These are phyloP conservation scores for Yponomeuta plumbellus DNA, from an alignment of 2,888 invertebrate species.

Conservation along the genomic window DNA sequence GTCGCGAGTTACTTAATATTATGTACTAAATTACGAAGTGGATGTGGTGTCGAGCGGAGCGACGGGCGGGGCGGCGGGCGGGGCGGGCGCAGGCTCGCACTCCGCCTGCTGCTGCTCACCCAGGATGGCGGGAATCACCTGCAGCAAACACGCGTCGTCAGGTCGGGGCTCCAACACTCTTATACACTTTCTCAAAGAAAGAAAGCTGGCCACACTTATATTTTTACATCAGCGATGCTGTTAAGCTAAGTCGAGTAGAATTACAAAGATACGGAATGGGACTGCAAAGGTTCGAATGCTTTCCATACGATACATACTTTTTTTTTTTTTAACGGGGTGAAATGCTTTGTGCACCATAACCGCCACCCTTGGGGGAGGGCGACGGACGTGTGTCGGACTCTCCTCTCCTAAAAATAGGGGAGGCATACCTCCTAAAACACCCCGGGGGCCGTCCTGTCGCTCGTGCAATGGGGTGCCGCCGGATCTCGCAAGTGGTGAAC, in stretches of 20 bases:
- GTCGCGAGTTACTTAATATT: slow-evolving; percentile 16
- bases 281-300: no score
- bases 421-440: no score
- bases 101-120: slow-evolving; percentile 32
- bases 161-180: not conserved
- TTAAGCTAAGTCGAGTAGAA: slow-evolving; percentile 27
- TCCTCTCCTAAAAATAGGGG: no score
- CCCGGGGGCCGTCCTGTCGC: no score
- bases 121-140: slow-evolving; percentile 50
- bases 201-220: not conserved
- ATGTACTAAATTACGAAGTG: not conserved
- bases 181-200: not conserved
- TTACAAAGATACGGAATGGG: no score
- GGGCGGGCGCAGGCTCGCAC: slow-evolving; percentile 27
- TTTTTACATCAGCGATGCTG: not conserved
- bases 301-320: no score
- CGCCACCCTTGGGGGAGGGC: no score
- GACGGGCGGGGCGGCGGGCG: slow-evolving; percentile 39
- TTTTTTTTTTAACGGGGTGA: no score
- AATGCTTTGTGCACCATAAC: no score
- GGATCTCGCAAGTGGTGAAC: no score
- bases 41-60: slow-evolving; percentile 1
- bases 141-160: slow-evolving; percentile 13
- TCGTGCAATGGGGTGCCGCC: no score
- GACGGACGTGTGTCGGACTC: no score